These are phyloP conservation scores for Lepidocyrtinus sp. DNA, from an alignment of 2,888 invertebrate species.

Conservation along the genomic window DNA sequence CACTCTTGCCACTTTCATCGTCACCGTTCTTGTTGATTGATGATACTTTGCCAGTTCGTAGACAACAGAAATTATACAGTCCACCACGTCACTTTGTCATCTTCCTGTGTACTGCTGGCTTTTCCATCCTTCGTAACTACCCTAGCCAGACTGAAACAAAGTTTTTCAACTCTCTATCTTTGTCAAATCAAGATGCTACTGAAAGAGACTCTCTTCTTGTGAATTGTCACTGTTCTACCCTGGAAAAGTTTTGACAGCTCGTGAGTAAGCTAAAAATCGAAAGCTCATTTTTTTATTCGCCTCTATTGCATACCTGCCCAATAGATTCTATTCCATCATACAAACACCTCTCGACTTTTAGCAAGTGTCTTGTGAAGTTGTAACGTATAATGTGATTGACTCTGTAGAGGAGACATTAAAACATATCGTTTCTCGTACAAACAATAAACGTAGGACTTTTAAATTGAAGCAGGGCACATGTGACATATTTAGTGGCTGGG, in stretches of 20 bases:
- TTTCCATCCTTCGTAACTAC: conserved; percentile 4
- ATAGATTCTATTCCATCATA: too few species aligned
- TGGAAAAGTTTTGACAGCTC: background rate
- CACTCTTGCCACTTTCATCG: conserved; percentile 37
- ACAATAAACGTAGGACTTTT: too few species aligned
- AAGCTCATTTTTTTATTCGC: background rate
- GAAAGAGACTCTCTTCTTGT: conserved; percentile 7
- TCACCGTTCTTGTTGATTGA: conserved; percentile 59
- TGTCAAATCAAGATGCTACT: conserved; percentile 18
- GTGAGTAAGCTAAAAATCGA: background rate
- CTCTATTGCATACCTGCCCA: too few species aligned
- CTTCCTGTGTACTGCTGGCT: conserved; percentile 24
- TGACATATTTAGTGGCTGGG: too few species aligned
- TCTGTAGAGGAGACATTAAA: too few species aligned
- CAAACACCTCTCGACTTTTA: too few species aligned
- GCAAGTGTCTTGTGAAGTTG: too few species aligned
- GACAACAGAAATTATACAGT: conserved; percentile 68
- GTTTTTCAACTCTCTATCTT: conserved; percentile 1
- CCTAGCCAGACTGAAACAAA: background rate
- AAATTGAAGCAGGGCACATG: too few species aligned
- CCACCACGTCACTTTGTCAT: conserved; percentile 67
- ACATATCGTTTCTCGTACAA: too few species aligned
- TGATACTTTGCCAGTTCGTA: conserved; percentile 57
- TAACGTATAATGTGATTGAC: too few species aligned
- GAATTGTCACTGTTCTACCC: background rate